These are phyloP conservation scores for Pterophyllum scalare DNA, from an alignment of 2,113 vertebrate species.

Conservation along the genomic window DNA sequence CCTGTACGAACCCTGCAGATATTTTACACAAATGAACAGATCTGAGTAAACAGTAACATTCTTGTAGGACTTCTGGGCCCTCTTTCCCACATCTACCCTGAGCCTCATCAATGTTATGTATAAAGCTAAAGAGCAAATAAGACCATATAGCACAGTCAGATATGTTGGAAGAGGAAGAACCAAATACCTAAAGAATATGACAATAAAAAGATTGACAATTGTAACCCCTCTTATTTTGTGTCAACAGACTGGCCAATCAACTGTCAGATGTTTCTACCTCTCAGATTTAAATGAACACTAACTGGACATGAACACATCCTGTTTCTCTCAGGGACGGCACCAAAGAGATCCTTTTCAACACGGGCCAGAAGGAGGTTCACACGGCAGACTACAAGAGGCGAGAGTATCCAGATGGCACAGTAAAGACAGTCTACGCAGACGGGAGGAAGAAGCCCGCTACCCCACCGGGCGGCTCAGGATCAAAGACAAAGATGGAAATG, in stretches of 20 bases:
- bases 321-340: constrained; percentile 86
- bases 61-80: background rate
- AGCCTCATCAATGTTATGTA: background rate
- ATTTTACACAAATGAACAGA: too few species aligned
- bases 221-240: background rate
- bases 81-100: background rate
- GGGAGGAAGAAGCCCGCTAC: constrained; percentile 94
- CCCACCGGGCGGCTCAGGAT: constrained; percentile 87
- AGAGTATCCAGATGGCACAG: constrained; percentile 94
- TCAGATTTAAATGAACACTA: background rate
- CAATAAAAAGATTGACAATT: background rate
- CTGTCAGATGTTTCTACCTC: background rate
- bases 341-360: constrained; percentile 94
- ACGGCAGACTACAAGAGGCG: constrained; percentile 90
- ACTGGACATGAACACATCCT: background rate
- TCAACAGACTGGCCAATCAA: background rate
- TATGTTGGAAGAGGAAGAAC: background rate
- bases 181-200: background rate
- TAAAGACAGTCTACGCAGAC: constrained; percentile 91
- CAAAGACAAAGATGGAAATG: constrained; percentile 91
- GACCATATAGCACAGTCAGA: background rate
- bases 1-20: too few species aligned
- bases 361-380: constrained; percentile 93
- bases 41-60: background rate
- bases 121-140: background rate